Conservation (phyloP, 2,888 invertebrate genomes). For the Oscheius sp. region DNA sequence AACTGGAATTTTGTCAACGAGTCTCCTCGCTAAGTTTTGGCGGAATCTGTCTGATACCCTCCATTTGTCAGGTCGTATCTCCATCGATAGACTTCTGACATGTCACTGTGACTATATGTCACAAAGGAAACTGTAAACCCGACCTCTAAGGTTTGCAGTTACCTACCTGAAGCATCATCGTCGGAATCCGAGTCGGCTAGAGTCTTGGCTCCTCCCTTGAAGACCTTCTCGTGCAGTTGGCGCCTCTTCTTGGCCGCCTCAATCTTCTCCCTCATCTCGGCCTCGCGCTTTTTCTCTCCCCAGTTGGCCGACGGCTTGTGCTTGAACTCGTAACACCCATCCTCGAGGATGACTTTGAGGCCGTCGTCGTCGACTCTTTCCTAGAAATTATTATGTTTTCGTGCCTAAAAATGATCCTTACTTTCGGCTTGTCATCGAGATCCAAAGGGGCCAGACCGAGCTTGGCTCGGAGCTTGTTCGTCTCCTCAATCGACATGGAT, state of each 20-base stretch:
- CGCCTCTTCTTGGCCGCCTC: slow-evolving; percentile 84
- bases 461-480: slow-evolving; percentile 84
- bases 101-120: too few relatives aligned
- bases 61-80: too few relatives aligned
- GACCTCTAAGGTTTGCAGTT: not conserved
- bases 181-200: slow-evolving; percentile 66
- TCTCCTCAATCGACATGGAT: slow-evolving; percentile 71
- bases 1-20: too few relatives aligned
- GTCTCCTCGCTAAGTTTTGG: too few relatives aligned
- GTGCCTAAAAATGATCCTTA: slow-evolving; percentile 7
- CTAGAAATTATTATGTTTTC: too few relatives aligned
- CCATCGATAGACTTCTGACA: too few relatives aligned
- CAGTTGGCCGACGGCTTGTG: slow-evolving; percentile 77
- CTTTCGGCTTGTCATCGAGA: slow-evolving; percentile 73
- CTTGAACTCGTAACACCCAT: slow-evolving; percentile 73
- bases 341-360: slow-evolving; percentile 76
- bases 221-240: slow-evolving; percentile 79
- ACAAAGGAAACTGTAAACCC: too few relatives aligned
- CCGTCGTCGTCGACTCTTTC: slow-evolving; percentile 69
- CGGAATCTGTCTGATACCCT: too few relatives aligned
- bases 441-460: slow-evolving; percentile 92
- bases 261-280: slow-evolving; percentile 86
- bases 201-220: slow-evolving; percentile 54
- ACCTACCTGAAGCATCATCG: slow-evolving; percentile 47
- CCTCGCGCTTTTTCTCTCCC: slow-evolving; percentile 81